Evolutionary conservation across 2,888 invertebrate species (phyloP).

Genomic region (Synanthedon myopaeformis): DNA sequence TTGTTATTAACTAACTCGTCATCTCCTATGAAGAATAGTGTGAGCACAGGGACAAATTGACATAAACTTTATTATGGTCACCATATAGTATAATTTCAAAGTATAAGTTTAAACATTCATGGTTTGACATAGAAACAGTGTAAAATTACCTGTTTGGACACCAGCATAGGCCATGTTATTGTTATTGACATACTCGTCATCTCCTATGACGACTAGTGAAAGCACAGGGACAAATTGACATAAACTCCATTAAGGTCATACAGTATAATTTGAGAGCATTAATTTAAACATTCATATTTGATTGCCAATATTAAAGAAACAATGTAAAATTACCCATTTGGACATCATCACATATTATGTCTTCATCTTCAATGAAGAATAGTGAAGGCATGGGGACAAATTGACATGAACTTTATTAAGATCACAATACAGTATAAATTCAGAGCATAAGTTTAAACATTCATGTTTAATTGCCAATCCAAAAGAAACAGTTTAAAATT

Average conservation of each 20-base stretch:
- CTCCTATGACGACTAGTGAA: constrained; percentile 88
- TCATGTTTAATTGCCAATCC: too few species aligned
- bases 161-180: constrained; percentile 75
- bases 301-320: too few species aligned
- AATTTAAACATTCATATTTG: too few species aligned
- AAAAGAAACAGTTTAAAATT: constrained; percentile 48
- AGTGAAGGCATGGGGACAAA: constrained; percentile 83
- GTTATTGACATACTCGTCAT: constrained; percentile 65
- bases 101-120: too few species aligned
- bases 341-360: constrained; percentile 76
- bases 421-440: too few species aligned
- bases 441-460: too few species aligned
- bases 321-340: constrained; percentile 64
- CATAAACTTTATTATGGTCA: constrained; percentile 47
- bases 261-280: too few species aligned
- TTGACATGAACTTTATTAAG: constrained; percentile 65
- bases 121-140: too few species aligned
- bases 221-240: constrained; percentile 83
- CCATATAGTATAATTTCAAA: too few species aligned
- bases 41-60: constrained; percentile 82
- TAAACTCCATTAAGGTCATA: constrained; percentile 21
- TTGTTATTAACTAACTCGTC: constrained; percentile 64
- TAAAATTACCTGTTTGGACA: constrained; percentile 16
- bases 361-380: constrained; percentile 88
- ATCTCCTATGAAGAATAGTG: constrained; percentile 87